Evolutionary conservation across 2,797 vertebrate species (phyloP).

Genomic region (Acanthiza pusilla): DNA sequence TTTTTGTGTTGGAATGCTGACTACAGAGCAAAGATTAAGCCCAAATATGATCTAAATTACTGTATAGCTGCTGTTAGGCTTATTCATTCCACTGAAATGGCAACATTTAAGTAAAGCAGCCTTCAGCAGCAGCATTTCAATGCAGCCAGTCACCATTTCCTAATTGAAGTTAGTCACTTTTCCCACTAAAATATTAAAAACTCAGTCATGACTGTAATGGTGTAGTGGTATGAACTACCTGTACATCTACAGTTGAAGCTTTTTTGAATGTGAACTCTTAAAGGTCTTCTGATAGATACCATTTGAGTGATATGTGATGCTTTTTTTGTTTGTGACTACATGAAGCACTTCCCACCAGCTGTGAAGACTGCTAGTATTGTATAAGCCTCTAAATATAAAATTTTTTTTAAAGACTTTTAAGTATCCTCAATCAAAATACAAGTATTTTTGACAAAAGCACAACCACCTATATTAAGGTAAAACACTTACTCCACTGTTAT

Average conservation of each 20-base stretch:
- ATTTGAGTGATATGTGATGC: neutral
- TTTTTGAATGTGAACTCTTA: neutral
- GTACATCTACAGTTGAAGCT: neutral
- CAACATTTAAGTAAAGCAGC: neutral
- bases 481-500: neutral
- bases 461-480: neutral
- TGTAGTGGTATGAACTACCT: neutral
- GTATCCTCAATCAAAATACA: neutral
- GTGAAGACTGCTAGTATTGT: neutral
- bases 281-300: neutral
- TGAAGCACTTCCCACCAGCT: neutral
- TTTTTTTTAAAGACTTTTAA: neutral
- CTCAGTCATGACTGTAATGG: neutral
- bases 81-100: neutral
- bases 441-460: neutral
- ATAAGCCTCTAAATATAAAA: neutral
- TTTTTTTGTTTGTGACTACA: neutral
- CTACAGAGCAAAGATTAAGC: neutral
- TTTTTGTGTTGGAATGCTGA: neutral
- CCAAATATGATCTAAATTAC: neutral
- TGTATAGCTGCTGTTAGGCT: neutral
- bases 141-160: neutral
- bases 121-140: neutral
- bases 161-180: neutral
- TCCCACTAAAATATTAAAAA: neutral